Conservation (phyloP, 2,888 invertebrate genomes). For the Torymus tubicola region DNA sequence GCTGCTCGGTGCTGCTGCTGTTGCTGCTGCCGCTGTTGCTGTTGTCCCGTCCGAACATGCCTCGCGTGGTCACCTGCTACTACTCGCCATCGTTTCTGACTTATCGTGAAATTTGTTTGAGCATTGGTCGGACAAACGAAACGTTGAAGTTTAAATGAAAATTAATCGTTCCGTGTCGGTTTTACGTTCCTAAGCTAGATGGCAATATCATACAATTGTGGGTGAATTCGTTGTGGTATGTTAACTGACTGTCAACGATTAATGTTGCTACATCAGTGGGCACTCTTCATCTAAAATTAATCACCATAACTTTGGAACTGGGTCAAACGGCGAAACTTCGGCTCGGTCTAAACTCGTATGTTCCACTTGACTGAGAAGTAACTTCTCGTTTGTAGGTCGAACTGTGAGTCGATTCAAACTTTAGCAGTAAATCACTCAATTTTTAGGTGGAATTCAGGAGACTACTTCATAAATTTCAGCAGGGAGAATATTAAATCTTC, state of each 20-base stretch:
- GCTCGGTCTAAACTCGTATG: neutral
- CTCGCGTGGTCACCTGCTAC: slow-evolving; percentile 30
- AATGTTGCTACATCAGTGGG: no score
- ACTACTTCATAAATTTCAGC: no score
- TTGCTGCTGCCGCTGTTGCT: no score
- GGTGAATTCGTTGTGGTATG: no score
- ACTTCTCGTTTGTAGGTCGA: neutral
- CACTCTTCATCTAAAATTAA: no score
- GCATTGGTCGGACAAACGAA: neutral
- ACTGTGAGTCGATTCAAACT: neutral
- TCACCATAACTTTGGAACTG: neutral
- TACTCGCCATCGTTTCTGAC: neutral
- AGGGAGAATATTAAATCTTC: no score
- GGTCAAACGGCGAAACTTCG: neutral
- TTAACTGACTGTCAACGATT: no score
- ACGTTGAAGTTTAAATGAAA: neutral
- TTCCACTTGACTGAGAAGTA: neutral
- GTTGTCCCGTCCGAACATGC: slow-evolving; percentile 63
- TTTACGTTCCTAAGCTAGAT: no score
- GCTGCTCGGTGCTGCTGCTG: slow-evolving; percentile 27
- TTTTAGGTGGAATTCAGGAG: neutral
- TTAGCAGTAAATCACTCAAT: neutral
- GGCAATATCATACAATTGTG: no score
- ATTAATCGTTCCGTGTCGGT: no score
- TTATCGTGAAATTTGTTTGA: neutral